phyloP scores from a whole-genome alignment of 2,797 vertebrate genomes.

The Karalla daura region DNA sequence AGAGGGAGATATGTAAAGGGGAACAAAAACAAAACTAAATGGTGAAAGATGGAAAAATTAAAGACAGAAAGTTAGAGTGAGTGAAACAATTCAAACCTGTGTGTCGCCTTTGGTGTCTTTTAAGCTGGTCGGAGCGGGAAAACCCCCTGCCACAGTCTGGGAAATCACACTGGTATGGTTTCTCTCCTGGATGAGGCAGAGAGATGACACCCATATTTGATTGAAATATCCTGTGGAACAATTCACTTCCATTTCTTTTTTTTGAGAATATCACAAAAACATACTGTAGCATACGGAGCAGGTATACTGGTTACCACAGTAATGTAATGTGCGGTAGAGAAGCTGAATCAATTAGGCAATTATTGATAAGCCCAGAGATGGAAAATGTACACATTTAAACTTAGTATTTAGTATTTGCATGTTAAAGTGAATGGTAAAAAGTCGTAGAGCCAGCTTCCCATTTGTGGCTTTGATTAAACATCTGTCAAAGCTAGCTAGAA shows the following conservation, averaged over 20 bases:
- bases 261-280: not conserved
- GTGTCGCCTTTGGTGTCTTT: conserved; percentile 97
- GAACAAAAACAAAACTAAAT: conserved; percentile 12
- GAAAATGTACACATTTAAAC: no score
- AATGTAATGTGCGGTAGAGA: no score
- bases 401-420: no score
- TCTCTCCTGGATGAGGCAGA: conserved; percentile 86
- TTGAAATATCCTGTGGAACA: no score
- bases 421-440: no score
- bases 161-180: conserved; percentile 98
- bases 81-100: conserved; percentile 87
- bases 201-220: not conserved
- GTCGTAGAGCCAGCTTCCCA: no score
- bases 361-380: no score
- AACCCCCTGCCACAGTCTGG: conserved; percentile 97
- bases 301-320: no score
- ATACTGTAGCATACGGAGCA: no score
- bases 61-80: conserved; percentile 31
- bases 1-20: not conserved
- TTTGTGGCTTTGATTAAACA: no score
- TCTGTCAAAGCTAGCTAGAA: no score
- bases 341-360: no score
- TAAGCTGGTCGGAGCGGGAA: conserved; percentile 98
- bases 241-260: not conserved
- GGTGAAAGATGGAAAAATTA: not conserved